Conservation (phyloP, 1,140 invertebrate genomes). For the Rhagoletis zephyria region DNA sequence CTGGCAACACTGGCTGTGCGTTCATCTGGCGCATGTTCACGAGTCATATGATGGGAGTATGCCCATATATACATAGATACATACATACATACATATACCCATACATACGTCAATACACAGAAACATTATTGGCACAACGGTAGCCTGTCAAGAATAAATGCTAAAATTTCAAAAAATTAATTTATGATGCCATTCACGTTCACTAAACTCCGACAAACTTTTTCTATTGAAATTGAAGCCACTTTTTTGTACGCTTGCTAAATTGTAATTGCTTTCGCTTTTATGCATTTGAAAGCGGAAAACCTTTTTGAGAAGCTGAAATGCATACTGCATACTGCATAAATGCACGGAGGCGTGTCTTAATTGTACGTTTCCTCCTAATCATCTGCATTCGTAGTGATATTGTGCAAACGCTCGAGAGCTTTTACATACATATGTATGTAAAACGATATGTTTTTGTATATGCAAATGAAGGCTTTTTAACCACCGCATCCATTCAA, state of each 20-base stretch:
- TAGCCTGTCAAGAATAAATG: too few species aligned
- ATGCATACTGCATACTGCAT: too few species aligned
- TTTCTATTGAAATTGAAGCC: not conserved
- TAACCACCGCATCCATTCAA: not conserved
- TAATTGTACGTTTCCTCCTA: not conserved
- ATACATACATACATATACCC: not conserved
- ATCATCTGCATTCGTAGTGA: not conserved
- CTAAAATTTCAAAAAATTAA: not conserved
- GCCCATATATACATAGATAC: not conserved
- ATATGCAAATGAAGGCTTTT: not conserved
- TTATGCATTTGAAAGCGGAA: not conserved
- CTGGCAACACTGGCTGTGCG: too few species aligned
- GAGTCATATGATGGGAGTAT: not conserved
- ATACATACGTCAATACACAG: too few species aligned
- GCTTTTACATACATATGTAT: not conserved
- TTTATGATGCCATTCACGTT: not conserved
- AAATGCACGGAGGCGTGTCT: not conserved
- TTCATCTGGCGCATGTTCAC: not conserved
- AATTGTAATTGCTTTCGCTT: not conserved
- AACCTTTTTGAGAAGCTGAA: not conserved
- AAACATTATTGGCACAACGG: too few species aligned
- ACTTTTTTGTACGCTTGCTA: not conserved
- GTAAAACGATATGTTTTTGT: not conserved
- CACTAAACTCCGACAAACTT: not conserved
- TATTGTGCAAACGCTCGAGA: not conserved